Percentiles rank a stretch among this genome's conserved stretches.
Evolutionary conservation across 2,797 vertebrate genomes (phyloP).

Genomic region (Takifugu rubripes): DNA sequence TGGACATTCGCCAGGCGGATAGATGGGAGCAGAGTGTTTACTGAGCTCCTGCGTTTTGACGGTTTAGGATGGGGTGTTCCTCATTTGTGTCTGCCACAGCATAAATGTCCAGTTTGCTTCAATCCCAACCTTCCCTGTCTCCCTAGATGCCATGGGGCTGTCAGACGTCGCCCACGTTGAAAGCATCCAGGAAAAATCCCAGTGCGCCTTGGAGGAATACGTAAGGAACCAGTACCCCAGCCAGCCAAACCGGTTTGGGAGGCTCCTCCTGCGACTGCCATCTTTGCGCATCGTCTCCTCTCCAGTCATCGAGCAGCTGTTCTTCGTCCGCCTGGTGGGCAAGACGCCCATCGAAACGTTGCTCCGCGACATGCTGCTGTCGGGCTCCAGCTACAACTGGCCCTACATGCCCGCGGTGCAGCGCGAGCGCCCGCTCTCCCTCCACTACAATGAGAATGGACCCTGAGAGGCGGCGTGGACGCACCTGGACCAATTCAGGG

Average conservation of each 20-base stretch:
- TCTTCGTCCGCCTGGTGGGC: constrained; percentile 86
- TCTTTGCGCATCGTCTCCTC: constrained; percentile 86
- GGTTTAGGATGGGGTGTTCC: too few species aligned
- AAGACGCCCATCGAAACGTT: constrained; percentile 90
- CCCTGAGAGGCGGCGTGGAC: constrained; percentile 60
- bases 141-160: constrained; percentile 82
- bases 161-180: constrained; percentile 85
- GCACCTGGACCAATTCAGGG: constrained; percentile 18
- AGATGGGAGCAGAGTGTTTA: too few species aligned
- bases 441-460: constrained; percentile 82
- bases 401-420: constrained; percentile 81
- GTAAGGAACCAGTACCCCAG: constrained; percentile 85
- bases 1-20: too few species aligned
- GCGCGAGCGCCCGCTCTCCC: constrained; percentile 75
- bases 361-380: constrained; percentile 87
- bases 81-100: neutral
- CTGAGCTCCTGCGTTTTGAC: too few species aligned
- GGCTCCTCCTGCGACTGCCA: constrained; percentile 83
- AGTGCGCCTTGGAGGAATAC: constrained; percentile 87
- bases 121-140: neutral
- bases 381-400: constrained; percentile 87
- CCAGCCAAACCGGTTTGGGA: constrained; percentile 85
- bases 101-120: neutral
- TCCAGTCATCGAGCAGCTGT: constrained; percentile 87
- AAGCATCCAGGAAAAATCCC: constrained; percentile 87